A percentile compares a stretch with the other conserved stretches of the same genome.
These are phyloP conservation scores for Helogale parvula DNA, from an alignment of 2,113 vertebrate species.

Conservation along the genomic window DNA sequence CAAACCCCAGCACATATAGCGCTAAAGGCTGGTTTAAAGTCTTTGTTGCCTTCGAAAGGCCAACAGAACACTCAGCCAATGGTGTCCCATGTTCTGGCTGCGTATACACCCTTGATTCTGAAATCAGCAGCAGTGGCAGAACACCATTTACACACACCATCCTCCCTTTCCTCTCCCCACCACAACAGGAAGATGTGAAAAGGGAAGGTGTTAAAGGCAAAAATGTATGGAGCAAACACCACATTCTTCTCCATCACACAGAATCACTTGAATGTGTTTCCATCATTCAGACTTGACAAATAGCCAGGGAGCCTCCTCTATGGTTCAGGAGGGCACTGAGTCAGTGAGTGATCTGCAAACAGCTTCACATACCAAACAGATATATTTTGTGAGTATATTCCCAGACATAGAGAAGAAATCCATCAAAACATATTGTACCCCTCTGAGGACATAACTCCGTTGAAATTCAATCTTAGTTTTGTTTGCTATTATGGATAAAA, in stretches of 20 bases:
- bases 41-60: neutral
- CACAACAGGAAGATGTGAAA: neutral
- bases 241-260: slow-evolving; percentile 46
- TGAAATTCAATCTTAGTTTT: neutral
- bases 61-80: neutral
- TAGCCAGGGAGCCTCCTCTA: neutral
- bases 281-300: slow-evolving; percentile 1
- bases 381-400: neutral
- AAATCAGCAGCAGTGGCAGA: neutral
- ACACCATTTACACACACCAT: neutral
- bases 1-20: neutral
- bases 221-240: neutral
- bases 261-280: neutral
- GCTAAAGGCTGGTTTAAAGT: neutral
- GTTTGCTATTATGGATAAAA: neutral
- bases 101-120: neutral
- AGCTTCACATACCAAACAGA: slow-evolving; percentile 2
- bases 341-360: neutral
- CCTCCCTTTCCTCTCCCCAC: neutral
- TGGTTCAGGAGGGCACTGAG: neutral
- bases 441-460: neutral
- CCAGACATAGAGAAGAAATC: neutral
- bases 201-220: neutral
- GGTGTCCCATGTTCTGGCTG: neutral
- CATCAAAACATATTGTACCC: neutral